Evolutionary conservation across 2,113 vertebrate genomes (phyloP), one percentile per base, ranked within the genome.

Genomic region (Arenaria interpres): DNA sequence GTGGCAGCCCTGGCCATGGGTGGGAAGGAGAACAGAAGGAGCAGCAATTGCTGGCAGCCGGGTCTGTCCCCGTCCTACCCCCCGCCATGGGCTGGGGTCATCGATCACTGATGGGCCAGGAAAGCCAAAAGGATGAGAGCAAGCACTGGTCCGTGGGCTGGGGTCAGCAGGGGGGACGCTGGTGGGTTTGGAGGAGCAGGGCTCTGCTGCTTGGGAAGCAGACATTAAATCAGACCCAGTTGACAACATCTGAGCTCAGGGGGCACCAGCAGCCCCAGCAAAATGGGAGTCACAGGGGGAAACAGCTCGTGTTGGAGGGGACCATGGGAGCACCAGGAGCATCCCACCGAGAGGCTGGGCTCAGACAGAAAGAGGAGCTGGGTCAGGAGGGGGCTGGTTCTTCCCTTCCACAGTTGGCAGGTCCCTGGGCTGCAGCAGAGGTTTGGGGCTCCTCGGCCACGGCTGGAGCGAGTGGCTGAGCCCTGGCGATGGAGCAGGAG

Each of bases 401-500:
- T 25, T 60, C 14, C 43, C 41, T 72, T 59, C 32, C 50, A 14
- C n/a, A 8, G 30, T 50, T n/a, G 15, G 25, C 66, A 30, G 59
- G 13, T 21, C 28, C 77, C 67, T 13, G 45, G 51, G 75, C 39
- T 10, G 2, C 5, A 1, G 41, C 56, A 54, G 23, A 10, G 7
- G 30, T 17, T 16, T 0, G 7, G 24, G 39, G 32, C 39, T 67
- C 62, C 39, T 62, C 2, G 1, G 10, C 27, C 84, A 63, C 32
- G 13, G 12, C 16, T 18, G 51, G 24, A 60, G 60, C 1, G 1
- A 56, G 76, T 1, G 12, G 50, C 20, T 2, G 1, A 73, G n/a
- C 23, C 28, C n/a, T 3, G 2, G 43, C 0, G 0, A 28, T 7
- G 30, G 4, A 23, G 30, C 12, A 2, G 41, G 67, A 63, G 74